Conservation (phyloP, 2,113 vertebrate genomes). For the Seriola aureovittata region DNA sequence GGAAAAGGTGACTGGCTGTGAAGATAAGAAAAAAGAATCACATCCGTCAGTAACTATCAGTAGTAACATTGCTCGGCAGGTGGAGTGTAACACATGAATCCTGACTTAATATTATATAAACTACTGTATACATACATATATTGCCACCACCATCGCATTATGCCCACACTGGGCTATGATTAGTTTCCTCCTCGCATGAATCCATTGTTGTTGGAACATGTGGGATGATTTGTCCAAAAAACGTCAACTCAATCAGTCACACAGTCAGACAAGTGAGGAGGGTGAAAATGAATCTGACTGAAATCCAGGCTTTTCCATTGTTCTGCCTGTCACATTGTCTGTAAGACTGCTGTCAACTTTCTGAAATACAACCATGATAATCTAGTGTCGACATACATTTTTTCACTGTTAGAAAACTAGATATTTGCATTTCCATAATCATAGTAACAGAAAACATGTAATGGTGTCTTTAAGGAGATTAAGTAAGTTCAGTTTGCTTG, state of each 20-base stretch:
- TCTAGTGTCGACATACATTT: constrained; percentile 37
- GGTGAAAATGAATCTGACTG: constrained; percentile 43
- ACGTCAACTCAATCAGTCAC: constrained; percentile 48
- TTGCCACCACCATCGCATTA: not conserved
- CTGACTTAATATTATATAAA: not conserved
- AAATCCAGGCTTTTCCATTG: constrained; percentile 33
- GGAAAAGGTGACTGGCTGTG: constrained; percentile 5
- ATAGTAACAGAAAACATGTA: not conserved
- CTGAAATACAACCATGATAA: constrained; percentile 39
- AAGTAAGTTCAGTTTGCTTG: not conserved
- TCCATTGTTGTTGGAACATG: constrained; percentile 2
- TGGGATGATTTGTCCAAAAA: constrained; percentile 35
- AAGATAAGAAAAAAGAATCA: constrained; percentile 3
- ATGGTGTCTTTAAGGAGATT: constrained; percentile 1
- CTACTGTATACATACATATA: not conserved
- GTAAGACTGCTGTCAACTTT: constrained; percentile 30
- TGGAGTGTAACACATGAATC: not conserved
- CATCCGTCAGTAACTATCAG: not conserved
- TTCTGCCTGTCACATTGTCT: constrained; percentile 51
- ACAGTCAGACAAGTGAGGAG: not conserved
- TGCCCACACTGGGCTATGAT: not conserved
- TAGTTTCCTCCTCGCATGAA: not conserved
- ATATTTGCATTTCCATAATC: constrained; percentile 7
- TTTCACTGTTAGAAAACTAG: not conserved
- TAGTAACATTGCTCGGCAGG: too few relatives aligned